Percentiles rank a stretch among this genome's conserved stretches.
Evolutionary conservation across 2,113 vertebrate genomes (phyloP).

Genomic region (Pelmatolapia mariae): DNA sequence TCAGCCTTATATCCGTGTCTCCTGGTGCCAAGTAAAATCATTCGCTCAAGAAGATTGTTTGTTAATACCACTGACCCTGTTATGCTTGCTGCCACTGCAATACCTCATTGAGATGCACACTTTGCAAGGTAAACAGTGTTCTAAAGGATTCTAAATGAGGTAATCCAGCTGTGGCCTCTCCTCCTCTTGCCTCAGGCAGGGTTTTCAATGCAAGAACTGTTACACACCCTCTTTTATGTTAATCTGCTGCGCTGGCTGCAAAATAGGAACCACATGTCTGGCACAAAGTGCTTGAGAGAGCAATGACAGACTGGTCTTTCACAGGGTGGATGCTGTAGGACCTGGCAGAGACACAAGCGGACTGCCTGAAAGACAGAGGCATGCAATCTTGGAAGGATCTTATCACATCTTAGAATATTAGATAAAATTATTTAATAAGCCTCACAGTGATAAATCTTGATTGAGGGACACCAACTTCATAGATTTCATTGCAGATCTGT

Average conservation of each 20-base stretch:
- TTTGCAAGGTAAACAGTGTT: conserved; percentile 73
- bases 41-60: conserved; percentile 14
- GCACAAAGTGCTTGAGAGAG: conserved; percentile 45
- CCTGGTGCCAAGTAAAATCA: background rate
- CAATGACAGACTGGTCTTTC: conserved; percentile 66
- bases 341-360: conserved; percentile 14
- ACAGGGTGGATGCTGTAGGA: conserved; percentile 44
- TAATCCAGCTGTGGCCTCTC: conserved; percentile 62
- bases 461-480: background rate
- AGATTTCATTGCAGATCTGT: background rate
- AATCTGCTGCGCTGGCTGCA: conserved; percentile 64
- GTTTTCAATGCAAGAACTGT: conserved; percentile 66
- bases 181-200: conserved; percentile 54
- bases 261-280: conserved; percentile 80
- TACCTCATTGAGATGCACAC: conserved; percentile 68
- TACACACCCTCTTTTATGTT: conserved; percentile 76
- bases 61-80: conserved; percentile 41
- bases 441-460: background rate
- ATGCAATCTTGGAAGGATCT: background rate
- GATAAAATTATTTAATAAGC: conserved; percentile 27
- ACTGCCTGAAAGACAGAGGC: background rate
- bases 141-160: conserved; percentile 72
- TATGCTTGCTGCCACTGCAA: conserved; percentile 33
- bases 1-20: background rate
- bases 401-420: conserved; percentile 12